Percentiles rank a stretch among this genome's conserved stretches.
Evolutionary conservation across 1,140 invertebrate species (phyloP).

Genomic region (Ips nitidus): DNA sequence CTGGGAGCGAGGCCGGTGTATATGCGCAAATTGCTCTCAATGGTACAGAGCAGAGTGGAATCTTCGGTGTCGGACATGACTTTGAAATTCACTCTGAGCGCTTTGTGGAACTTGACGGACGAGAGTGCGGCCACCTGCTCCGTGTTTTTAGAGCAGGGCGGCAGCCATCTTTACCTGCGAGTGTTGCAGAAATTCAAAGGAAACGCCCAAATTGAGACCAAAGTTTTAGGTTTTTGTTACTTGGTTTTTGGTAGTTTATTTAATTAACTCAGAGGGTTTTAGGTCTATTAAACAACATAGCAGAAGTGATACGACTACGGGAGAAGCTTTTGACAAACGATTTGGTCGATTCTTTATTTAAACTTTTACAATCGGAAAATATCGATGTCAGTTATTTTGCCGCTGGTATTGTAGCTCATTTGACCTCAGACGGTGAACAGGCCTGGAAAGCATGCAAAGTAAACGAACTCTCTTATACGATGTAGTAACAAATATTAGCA

Average conservation of each 20-base stretch:
- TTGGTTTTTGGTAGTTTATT: not conserved
- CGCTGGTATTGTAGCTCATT: constrained; percentile 77
- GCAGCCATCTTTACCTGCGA: constrained; percentile 69
- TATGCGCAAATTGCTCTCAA: constrained; percentile 72
- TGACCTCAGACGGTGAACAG: constrained; percentile 64
- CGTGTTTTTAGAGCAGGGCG: constrained; percentile 72
- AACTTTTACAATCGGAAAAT: constrained; percentile 64
- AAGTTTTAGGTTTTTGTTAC: constrained; percentile 63
- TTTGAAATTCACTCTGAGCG: constrained; percentile 79
- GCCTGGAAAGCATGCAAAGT: constrained; percentile 55
- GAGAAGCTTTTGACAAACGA: constrained; percentile 63
- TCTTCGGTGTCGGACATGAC: constrained; percentile 68
- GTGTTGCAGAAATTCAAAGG: constrained; percentile 66
- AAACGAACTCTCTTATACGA: not conserved
- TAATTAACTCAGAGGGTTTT: not conserved
- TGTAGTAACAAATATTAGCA: not conserved
- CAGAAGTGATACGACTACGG: constrained; percentile 64
- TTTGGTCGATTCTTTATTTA: constrained; percentile 63
- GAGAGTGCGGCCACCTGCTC: constrained; percentile 73
- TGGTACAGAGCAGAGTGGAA: constrained; percentile 68
- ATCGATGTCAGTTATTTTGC: constrained; percentile 85
- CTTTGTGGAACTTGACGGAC: constrained; percentile 82
- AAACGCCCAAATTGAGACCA: constrained; percentile 73
- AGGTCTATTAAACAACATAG: constrained; percentile 75
- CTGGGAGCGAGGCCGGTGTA: constrained; percentile 70